phyloP scores from a whole-genome alignment of 2,888 invertebrate genomes.

The Rhimphoctona megacephalus region DNA sequence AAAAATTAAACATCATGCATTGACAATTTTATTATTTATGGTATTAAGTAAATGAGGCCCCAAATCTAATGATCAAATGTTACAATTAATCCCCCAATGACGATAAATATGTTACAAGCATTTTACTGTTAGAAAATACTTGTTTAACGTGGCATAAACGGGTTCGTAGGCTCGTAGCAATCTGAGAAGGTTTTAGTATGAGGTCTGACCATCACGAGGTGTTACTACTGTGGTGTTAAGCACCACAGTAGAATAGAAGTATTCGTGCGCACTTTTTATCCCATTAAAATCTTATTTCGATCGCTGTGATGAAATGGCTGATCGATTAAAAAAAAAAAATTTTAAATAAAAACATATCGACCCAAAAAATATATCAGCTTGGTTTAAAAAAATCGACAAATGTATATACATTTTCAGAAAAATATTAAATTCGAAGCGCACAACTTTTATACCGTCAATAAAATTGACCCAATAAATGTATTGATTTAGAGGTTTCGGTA shows the following conservation, averaged over 20 bases:
- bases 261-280: neutral
- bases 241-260: neutral
- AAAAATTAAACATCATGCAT: neutral
- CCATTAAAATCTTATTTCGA: neutral
- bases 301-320: no score
- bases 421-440: neutral
- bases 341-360: no score
- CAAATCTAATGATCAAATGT: neutral
- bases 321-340: no score
- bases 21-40: neutral
- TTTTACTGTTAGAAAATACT: neutral
- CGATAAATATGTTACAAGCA: neutral
- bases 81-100: neutral
- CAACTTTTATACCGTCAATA: neutral
- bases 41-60: no score
- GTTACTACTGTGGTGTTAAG: conserved; percentile 35
- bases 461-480: neutral
- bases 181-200: neutral
- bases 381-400: neutral
- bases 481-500: no score
- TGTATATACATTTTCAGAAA: neutral
- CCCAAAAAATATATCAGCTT: no score
- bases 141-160: neutral
- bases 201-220: conserved; percentile 29
- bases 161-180: neutral